Base-by-base conservation (phyloP, 2,797 vertebrate genomes). In the Cichlasoma orientale region DNA sequence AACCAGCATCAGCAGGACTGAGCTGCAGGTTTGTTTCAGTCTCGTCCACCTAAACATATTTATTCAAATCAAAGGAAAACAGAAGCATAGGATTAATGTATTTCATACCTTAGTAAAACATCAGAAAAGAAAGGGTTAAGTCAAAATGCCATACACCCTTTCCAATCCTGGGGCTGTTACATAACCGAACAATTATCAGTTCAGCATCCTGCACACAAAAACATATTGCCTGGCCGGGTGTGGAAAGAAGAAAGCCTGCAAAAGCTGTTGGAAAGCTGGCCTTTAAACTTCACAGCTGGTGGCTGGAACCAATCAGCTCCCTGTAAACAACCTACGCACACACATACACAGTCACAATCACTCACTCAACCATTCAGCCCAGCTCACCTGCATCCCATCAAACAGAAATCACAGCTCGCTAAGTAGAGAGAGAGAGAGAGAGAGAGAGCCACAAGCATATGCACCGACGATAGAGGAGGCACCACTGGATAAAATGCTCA, bases 391-490 rank as follows among this genome's bases (percentile, higher is more conserved):
- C 25, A 11, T 68, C 25, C 50, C 63, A 68, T 68, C 44, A 68
- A 68, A 41, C 63, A 68, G 63, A 68, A 50, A 50, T 50, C 25
- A 52, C 44, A 50, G 44, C 25, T n/a, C 44, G 7, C 47, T 50
- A 7, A n/a, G 25, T 8, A 31, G 61, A 19, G 9, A 5, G 4
- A 50, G 9, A 5, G 4, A 50, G 9, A 50, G 38, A 44, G 31
- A 33, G 31, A 33, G 41, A 13, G 4, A n/a, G 19, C 41, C 18
- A n/a, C 19, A 12, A 50, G 10, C 0, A 0, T 1, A 0, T 66
- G 61, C 61, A 50, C 9, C 44, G 47, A 47, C 11, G 38, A 16
- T 4, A 50, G 41, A 68, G 25, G 16, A 50, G 38, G 41, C 41
- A 16, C 41, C 41, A 16, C 7, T 29, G 44, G 61, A 29, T 66